phyloP scores from a whole-genome alignment of 1,140 invertebrate species.

The Leptopilina boulardi region DNA sequence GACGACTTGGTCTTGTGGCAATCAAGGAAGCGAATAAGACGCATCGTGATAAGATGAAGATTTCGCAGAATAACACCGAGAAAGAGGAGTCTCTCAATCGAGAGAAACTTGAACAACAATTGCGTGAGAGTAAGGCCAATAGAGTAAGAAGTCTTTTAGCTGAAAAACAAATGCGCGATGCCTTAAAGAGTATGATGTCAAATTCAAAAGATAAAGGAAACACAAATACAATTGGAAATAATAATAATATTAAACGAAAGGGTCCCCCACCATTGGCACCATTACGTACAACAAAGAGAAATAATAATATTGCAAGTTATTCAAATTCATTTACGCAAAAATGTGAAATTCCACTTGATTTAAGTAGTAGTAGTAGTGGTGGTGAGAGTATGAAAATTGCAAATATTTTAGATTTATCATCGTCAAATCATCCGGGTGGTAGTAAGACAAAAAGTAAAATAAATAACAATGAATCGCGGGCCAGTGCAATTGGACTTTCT shows the following conservation, averaged over 20 bases:
- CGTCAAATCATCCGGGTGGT: slow-evolving; percentile 39
- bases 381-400: slow-evolving; percentile 44
- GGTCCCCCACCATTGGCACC: slow-evolving; percentile 70
- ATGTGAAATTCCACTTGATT: slow-evolving; percentile 57
- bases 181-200: slow-evolving; percentile 69
- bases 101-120: slow-evolving; percentile 68
- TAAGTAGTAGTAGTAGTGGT: slow-evolving; percentile 56
- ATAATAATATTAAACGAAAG: slow-evolving; percentile 59
- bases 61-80: slow-evolving; percentile 22
- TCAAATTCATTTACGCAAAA: slow-evolving; percentile 31
- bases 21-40: slow-evolving; percentile 60
- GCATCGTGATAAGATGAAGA: slow-evolving; percentile 34
- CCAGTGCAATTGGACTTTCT: not conserved
- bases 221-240: slow-evolving; percentile 8
- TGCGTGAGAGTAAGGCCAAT: slow-evolving; percentile 69
- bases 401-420: slow-evolving; percentile 57
- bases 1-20: slow-evolving; percentile 64
- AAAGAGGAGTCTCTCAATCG: slow-evolving; percentile 54
- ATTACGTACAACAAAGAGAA: slow-evolving; percentile 59
- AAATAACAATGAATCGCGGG: slow-evolving; percentile 2
- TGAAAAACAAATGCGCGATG: slow-evolving; percentile 72
- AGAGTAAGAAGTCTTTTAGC: slow-evolving; percentile 68
- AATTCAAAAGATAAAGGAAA: slow-evolving; percentile 59
- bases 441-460: slow-evolving; percentile 21
- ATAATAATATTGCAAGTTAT: slow-evolving; percentile 43